Evolutionary conservation across 2,888 invertebrate species (phyloP).

Genomic region (Himalopsyche japonica): DNA sequence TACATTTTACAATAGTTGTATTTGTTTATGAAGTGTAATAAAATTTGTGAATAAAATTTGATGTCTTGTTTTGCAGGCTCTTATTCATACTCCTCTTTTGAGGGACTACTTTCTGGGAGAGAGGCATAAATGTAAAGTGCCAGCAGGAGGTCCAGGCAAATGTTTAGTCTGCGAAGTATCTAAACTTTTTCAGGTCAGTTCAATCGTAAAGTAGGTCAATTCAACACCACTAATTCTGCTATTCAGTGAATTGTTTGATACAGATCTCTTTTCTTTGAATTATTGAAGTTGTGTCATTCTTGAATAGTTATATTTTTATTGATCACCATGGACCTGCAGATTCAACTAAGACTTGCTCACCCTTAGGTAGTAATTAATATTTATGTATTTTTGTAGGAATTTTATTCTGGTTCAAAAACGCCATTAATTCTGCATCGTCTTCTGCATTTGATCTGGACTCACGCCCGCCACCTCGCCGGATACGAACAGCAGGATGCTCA

Average conservation of each 20-base stretch:
- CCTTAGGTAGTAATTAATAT: background rate
- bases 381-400: constrained; percentile 64
- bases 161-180: constrained; percentile 96
- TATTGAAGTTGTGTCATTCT: background rate
- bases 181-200: constrained; percentile 85
- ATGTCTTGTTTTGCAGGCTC: constrained; percentile 60
- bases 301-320: no score
- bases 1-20: no score
- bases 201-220: background rate
- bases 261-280: background rate
- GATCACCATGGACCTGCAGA: no score
- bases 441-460: constrained; percentile 95
- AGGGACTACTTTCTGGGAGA: constrained; percentile 95
- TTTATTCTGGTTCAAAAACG: constrained; percentile 87
- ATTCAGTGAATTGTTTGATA: background rate
- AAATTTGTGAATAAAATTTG: no score
- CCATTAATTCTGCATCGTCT: constrained; percentile 88
- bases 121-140: constrained; percentile 79
- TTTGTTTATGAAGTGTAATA: no score
- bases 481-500: constrained; percentile 99
- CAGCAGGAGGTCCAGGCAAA: constrained; percentile 67
- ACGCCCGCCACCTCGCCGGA: constrained; percentile 90
- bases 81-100: constrained; percentile 93
- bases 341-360: background rate
- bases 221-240: background rate